Percentiles rank a stretch among this genome's conserved stretches.
phyloP scores from a whole-genome alignment of 2,888 invertebrate genomes.

The Hemaris fuciformis region DNA sequence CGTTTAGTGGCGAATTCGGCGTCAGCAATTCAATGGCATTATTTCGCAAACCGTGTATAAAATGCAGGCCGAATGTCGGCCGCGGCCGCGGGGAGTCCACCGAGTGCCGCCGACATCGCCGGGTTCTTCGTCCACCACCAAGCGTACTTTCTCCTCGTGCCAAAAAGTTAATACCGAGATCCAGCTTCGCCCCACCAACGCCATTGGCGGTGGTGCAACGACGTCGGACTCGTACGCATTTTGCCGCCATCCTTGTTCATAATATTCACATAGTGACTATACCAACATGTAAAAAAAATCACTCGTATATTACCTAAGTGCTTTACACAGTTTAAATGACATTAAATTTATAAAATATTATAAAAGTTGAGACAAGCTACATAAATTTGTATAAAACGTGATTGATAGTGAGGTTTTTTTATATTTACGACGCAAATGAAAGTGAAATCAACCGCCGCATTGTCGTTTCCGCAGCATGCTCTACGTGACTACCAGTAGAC shows the following conservation, averaged over 20 bases:
- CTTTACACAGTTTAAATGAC: not conserved
- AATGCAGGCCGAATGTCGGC: slow-evolving; percentile 73
- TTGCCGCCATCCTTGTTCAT: not conserved
- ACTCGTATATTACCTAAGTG: not conserved
- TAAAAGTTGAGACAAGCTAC: not conserved
- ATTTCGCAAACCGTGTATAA: slow-evolving; percentile 69
- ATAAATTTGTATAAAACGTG: not conserved
- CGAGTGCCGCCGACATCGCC: slow-evolving; percentile 49
- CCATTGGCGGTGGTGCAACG: not conserved
- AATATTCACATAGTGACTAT: not conserved
- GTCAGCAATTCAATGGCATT: slow-evolving; percentile 67
- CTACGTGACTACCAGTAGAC: slow-evolving; percentile 9
- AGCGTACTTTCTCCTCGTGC: slow-evolving; percentile 70
- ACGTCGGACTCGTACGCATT: not conserved
- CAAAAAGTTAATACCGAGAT: slow-evolving; percentile 51
- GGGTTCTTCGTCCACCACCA: slow-evolving; percentile 72
- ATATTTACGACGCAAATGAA: slow-evolving; percentile 43
- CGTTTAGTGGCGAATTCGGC: slow-evolving; percentile 65
- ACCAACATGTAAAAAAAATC: not conserved
- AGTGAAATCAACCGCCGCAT: slow-evolving; percentile 53
- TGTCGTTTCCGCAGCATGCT: slow-evolving; percentile 13
- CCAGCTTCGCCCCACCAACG: slow-evolving; percentile 33
- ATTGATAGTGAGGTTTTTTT: not conserved
- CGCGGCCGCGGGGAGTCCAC: slow-evolving; percentile 71
- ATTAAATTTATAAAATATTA: not conserved